Conservation (phyloP, 64 coral and sea anemone species). For the Anthopleura sola region DNA sequence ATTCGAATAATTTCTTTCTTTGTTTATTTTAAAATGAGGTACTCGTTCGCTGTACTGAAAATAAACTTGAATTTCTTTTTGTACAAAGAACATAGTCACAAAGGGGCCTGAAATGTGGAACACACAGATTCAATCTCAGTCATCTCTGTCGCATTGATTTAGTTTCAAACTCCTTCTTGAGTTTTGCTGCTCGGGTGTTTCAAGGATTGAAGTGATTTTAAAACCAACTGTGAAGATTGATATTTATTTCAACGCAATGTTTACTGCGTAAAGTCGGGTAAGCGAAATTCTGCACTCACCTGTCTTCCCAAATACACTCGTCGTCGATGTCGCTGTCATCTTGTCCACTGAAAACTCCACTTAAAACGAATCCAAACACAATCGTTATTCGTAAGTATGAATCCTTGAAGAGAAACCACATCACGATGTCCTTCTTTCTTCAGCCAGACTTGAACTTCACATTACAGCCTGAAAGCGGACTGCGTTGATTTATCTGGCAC, state of each 20-base stretch:
- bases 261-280: neutral
- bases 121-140: neutral
- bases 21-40: neutral
- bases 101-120: neutral
- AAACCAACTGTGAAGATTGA: neutral
- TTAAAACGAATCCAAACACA: neutral
- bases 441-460: neutral
- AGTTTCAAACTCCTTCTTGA: neutral
- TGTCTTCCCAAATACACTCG: constrained; percentile 33
- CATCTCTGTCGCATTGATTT: neutral
- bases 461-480: neutral
- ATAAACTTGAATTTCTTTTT: neutral
- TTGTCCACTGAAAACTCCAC: neutral
- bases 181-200: neutral
- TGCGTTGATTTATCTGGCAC: constrained; percentile 2
- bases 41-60: neutral
- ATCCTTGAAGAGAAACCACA: constrained; percentile 5
- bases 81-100: neutral
- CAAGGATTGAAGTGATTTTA: neutral
- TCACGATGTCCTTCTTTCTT: neutral
- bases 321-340: constrained; percentile 18
- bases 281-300: neutral
- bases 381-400: neutral
- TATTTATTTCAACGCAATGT: neutral
- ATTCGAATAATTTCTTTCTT: neutral